Base-by-base conservation (phyloP, 2,888 invertebrate genomes). In the Scaptomyza polygonia region DNA sequence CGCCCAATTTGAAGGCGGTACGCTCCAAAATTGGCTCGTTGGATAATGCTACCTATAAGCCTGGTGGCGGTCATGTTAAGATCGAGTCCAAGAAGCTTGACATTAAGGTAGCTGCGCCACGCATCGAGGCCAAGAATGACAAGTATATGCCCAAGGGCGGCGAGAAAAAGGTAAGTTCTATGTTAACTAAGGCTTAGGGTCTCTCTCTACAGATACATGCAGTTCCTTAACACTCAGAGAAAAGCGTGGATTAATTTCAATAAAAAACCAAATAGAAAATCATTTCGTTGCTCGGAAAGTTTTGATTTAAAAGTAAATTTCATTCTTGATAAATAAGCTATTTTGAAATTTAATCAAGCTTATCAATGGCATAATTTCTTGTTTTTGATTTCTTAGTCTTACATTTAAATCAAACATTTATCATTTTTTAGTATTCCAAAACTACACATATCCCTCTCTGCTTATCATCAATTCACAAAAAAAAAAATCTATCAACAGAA, bases 91-190 rank as follows among this genome's bases (percentile, higher is more conserved):
- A 96, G 88, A 97, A 97, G 92, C 92, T 97, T 44, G 96, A 97
- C 87, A 96, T 96, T 79, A 95, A 96, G 88, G 96, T 96, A 0
- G 94, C 96, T 0, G 94, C 96, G 57, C 95, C 98, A 4, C 96
- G 96, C 92, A 96, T 98, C 89, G 97, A 97, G 54, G 97, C 98
- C 52, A 96, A 97, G 91, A 98, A 98, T 89, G 97, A 98, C 64
- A 94, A 94, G 71, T 98, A 98, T 86, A 93, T 93, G 67, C 96
- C 98, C 1, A 95, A 95, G 86, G 97, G 97, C 74, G 97, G 98
- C 39, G 96, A 97, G 78, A 97, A 97, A 91, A 98, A 98, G 95
- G 97, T 97, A 92, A 78, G 79, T 71, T 36, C 12, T 45, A 44
- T 36, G 39, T 58, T 51, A 14, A 36, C 57, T 34, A 42, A 7